Percentiles rank a stretch among this genome's conserved stretches.
These are phyloP conservation scores for Lagorchestes hirsutus DNA, from an alignment of 2,797 vertebrate genomes.

Conservation along the genomic window DNA sequence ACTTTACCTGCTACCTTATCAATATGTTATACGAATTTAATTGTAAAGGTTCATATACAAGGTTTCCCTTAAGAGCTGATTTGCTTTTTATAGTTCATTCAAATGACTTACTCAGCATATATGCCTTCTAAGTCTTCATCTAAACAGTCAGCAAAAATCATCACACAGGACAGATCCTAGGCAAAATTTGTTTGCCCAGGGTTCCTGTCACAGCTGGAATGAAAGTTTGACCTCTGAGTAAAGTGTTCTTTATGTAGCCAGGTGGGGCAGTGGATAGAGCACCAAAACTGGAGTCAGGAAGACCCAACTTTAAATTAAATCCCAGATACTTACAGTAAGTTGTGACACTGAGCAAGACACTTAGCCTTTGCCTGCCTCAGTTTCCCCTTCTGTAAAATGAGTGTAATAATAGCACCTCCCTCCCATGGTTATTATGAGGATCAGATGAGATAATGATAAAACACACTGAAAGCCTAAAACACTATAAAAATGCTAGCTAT, in stretches of 20 bases:
- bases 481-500: background rate
- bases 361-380: background rate
- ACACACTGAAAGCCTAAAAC: background rate
- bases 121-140: background rate
- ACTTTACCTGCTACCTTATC: background rate
- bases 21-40: background rate
- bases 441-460: background rate
- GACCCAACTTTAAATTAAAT: background rate
- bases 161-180: background rate
- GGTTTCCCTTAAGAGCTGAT: background rate
- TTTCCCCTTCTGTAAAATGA: background rate
- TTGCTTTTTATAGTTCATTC: background rate
- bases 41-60: background rate
- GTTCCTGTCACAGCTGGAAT: background rate
- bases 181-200: background rate
- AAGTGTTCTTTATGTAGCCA: background rate
- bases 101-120: background rate
- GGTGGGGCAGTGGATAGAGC: background rate
- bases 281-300: background rate
- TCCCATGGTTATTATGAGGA: background rate
- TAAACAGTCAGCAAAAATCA: background rate
- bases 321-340: background rate
- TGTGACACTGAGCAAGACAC: background rate
- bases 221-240: background rate
- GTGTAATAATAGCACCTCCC: background rate